Evolutionary conservation across 2,113 vertebrate genomes (phyloP).

Genomic region (Irena cyanogastra): DNA sequence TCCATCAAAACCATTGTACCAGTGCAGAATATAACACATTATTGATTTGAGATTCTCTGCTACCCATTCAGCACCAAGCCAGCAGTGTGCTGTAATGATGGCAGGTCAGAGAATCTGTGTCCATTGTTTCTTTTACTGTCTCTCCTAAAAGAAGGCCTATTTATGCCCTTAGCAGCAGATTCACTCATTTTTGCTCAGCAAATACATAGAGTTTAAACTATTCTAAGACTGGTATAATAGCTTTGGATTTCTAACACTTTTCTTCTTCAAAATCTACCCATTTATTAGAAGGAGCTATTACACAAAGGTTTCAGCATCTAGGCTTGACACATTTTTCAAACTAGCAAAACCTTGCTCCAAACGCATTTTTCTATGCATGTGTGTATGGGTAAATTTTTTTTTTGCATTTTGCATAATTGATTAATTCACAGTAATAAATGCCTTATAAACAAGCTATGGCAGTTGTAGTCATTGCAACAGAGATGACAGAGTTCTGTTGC

Average conservation of each 20-base stretch:
- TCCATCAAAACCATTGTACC: neutral
- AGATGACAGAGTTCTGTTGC: neutral
- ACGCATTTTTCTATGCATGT: neutral
- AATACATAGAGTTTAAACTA: neutral
- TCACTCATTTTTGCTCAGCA: neutral
- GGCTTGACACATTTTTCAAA: neutral
- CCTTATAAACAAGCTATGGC: neutral
- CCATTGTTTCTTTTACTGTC: neutral
- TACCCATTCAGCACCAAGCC: neutral
- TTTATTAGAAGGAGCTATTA: neutral
- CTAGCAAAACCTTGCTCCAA: neutral
- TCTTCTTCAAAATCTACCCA: neutral
- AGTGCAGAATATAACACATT: neutral
- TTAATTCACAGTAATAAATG: neutral
- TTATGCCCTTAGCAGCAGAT: neutral
- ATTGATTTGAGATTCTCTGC: neutral
- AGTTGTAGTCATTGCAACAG: neutral
- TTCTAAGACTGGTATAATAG: neutral
- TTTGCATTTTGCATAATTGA: neutral
- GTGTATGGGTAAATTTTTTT: too few relatives aligned
- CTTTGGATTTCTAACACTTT: neutral
- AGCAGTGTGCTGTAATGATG: neutral
- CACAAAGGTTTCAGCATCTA: neutral
- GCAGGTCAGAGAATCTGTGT: neutral
- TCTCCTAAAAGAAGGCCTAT: neutral